Percentiles rank a stretch among this genome's conserved stretches.
These are phyloP conservation scores for Eleutherodactylus coqui DNA, from an alignment of 2,797 vertebrate genomes.

Conservation along the genomic window DNA sequence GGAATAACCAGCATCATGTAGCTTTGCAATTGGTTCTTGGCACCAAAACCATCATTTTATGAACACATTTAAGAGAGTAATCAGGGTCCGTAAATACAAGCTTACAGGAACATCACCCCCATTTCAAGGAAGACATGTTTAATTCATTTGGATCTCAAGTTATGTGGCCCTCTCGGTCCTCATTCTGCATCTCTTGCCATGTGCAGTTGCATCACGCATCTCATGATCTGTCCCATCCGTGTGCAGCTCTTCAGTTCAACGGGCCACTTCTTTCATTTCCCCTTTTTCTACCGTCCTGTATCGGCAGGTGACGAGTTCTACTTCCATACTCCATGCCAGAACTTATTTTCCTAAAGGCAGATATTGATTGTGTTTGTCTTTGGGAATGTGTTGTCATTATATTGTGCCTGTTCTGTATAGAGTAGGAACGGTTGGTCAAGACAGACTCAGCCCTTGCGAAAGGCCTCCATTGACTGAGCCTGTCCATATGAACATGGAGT, in stretches of 20 bases:
- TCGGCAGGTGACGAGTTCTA: conserved; percentile 12
- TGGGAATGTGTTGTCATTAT: conserved; percentile 52
- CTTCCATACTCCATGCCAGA: conserved; percentile 32
- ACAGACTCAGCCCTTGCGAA: conserved; percentile 24
- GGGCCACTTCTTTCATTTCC: conserved; percentile 1
- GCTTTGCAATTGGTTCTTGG: conserved; percentile 25
- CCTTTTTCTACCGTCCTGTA: conserved; percentile 1
- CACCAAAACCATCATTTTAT: conserved; percentile 28
- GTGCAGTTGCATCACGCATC: conserved; percentile 28
- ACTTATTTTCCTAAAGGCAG: conserved; percentile 47
- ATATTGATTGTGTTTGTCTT: conserved; percentile 52
- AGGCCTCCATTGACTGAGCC: conserved; percentile 28
- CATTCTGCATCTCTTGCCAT: conserved; percentile 7
- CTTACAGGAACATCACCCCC: conserved; percentile 32
- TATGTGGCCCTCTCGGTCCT: conserved; percentile 27
- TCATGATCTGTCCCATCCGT: conserved; percentile 14
- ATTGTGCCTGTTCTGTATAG: conserved; percentile 56
- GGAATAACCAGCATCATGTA: conserved; percentile 42
- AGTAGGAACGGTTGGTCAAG: conserved; percentile 25
- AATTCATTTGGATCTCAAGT: not conserved
- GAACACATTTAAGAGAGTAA: conserved; percentile 27
- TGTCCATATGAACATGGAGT: conserved; percentile 33
- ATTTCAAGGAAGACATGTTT: conserved; percentile 39
- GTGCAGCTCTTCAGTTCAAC: conserved; percentile 16
- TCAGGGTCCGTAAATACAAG: conserved; percentile 48